Base-by-base conservation (phyloP, 1,140 invertebrate species). In the Drosophila teissieri region DNA sequence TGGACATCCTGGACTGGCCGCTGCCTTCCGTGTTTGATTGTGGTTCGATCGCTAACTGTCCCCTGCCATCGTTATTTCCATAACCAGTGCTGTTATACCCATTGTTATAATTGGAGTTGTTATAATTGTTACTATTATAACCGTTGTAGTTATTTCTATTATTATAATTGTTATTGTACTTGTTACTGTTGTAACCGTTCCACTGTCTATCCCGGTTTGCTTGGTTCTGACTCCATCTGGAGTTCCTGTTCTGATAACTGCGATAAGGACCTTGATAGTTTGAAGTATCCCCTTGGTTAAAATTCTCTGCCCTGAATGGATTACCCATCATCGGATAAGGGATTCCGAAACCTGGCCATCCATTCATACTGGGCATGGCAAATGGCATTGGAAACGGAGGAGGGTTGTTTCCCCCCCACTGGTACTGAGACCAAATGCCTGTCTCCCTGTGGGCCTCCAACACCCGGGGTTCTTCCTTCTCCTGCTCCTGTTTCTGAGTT, bases 241-340 rank as follows among this genome's bases (percentile, higher is more conserved):
- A 2, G 22, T 22, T 22, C 22, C 17, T 51, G 10, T 37, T 53
- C 0, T 37, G 12, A 4, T 37, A 19, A n/a, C 8, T 53, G 17
- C 17, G 3, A 24, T 24, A 24, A 4, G 22, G 22, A 14, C 34
- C 12, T 14, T 15, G 0, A 19, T 53, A 53, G 1, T n/a, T 22
- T 2, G 51, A 2, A 12, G 19, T 17, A 15, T 40, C 53, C 1
- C 37, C 10, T n/a, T 42, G 37, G 15, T 24, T 42, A 12, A 27
- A 42, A 15, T 12, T 15, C 1, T 42, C 37, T 4, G 37, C 1
- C 4, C 53, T 15, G 22, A 55, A 55, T 24, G 14, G 52, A 22
- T 39, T 54, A 19, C 52, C 52, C 52, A 54, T 54, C 36, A 40
- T 40, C 8, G 52, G 14, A 40, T 40, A 54, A 1, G 36, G 37